These are phyloP conservation scores for Diplosoma virens DNA, from an alignment of 23 tunicate genomes.

Conservation along the genomic window DNA sequence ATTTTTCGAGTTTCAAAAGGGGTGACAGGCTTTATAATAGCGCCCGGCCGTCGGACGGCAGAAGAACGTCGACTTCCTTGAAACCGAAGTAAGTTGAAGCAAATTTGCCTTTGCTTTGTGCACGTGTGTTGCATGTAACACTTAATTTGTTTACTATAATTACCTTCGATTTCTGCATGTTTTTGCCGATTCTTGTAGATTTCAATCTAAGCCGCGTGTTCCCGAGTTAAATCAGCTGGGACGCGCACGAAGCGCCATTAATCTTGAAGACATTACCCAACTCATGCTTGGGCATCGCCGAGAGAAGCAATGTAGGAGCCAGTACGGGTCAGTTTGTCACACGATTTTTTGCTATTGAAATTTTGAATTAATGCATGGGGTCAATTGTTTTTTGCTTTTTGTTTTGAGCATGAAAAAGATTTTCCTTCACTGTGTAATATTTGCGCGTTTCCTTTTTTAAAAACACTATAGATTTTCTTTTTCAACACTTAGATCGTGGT, in stretches of 20 bases:
- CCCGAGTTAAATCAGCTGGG: constrained; percentile 22
- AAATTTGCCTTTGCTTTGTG: background rate
- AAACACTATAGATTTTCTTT: no score
- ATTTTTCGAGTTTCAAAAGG: constrained; percentile 66
- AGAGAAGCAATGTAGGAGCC: background rate
- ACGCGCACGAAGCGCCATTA: constrained; percentile 66
- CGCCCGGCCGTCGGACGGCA: constrained; percentile 31
- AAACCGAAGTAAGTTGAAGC: constrained; percentile 4
- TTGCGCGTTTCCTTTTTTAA: no score
- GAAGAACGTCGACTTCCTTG: background rate
- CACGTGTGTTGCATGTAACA: background rate
- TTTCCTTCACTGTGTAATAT: no score
- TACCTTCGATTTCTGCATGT: constrained; percentile 25
- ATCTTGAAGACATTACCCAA: constrained; percentile 29
- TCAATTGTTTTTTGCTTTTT: no score
- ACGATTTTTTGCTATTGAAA: no score
- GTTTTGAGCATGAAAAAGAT: no score
- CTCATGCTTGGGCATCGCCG: background rate
- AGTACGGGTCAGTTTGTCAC: no score
- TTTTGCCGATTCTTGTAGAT: constrained; percentile 30
- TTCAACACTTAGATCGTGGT: no score
- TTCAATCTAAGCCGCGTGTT: constrained; percentile 28
- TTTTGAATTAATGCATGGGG: no score
- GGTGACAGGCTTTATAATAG: constrained; percentile 61
- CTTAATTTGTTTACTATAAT: background rate